Percentiles rank a stretch among this genome's conserved stretches.
Evolutionary conservation across 2,888 invertebrate species (phyloP).

Genomic region (Phyllotreta striolata): DNA sequence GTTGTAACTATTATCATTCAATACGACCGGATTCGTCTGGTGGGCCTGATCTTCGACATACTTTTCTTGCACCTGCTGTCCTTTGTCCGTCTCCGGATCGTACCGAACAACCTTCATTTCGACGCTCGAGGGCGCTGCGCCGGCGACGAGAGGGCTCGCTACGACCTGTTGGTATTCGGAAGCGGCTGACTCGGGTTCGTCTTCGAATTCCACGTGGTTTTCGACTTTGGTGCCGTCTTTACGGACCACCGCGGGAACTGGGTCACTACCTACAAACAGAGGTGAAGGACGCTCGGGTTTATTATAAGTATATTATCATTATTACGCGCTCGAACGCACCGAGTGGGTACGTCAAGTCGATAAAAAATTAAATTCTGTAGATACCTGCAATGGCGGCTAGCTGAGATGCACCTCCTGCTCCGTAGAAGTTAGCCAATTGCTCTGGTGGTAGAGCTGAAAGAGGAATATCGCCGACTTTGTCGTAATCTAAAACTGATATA

Average conservation of each 20-base stretch:
- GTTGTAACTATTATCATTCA: constrained; percentile 80
- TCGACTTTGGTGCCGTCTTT: constrained; percentile 69
- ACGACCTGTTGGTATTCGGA: constrained; percentile 63
- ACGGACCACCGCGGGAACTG: constrained; percentile 71
- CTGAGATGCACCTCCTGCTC: constrained; percentile 74
- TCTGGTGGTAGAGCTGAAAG: constrained; percentile 85
- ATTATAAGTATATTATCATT: background rate
- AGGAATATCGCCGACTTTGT: constrained; percentile 86
- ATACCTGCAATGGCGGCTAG: constrained; percentile 43
- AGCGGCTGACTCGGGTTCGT: constrained; percentile 66
- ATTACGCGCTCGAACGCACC: background rate
- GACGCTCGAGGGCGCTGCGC: constrained; percentile 65
- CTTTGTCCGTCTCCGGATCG: constrained; percentile 77
- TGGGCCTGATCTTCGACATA: constrained; percentile 78
- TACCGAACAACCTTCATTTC: constrained; percentile 88
- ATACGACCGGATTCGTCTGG: constrained; percentile 76
- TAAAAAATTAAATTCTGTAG: background rate
- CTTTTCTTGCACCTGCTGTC: constrained; percentile 73
- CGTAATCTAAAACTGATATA: constrained; percentile 86
- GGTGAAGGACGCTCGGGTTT: constrained; percentile 22
- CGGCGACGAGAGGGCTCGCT: constrained; percentile 46
- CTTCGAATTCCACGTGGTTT: constrained; percentile 34
- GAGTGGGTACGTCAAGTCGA: background rate
- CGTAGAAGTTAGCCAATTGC: constrained; percentile 85
- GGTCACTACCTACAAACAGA: constrained; percentile 60